Evolutionary conservation across 1,140 invertebrate species (phyloP), one percentile per base, ranked within the genome.

Genomic region (Leptestheria dahalacensis): DNA sequence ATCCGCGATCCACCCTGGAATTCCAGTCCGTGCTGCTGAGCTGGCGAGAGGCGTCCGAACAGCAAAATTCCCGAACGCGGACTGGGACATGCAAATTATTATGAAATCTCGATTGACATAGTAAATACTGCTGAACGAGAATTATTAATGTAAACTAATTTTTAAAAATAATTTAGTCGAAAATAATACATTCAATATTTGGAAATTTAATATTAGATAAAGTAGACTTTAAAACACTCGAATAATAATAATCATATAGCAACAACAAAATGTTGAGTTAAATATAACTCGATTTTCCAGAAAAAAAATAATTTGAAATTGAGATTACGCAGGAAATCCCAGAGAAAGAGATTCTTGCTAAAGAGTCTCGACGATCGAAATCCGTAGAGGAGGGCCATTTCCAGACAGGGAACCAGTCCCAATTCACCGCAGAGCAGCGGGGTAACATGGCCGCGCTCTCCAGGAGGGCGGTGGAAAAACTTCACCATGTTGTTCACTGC

Each of bases 261-360:
- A n/a, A n/a, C n/a, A n/a, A n/a, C n/a, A n/a, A n/a, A n/a, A n/a
- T n/a, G n/a, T n/a, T n/a, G n/a, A n/a, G n/a, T n/a, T n/a, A n/a
- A n/a, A n/a, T n/a, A n/a, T n/a, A n/a, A n/a, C n/a, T n/a, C n/a
- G n/a, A n/a, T n/a, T n/a, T n/a, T n/a, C n/a, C n/a, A n/a, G n/a
- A n/a, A n/a, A n/a, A n/a, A n/a, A n/a, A n/a, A n/a, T n/a, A n/a
- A n/a, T n/a, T n/a, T n/a, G n/a, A n/a, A n/a, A n/a, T n/a, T n/a
- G n/a, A n/a, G n/a, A 77, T 78, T 74, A 95, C 93, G 83, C 68
- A 99, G 84, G 75, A 91, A 98, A 73, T 98, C 95, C 96, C 96
- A 99, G 33, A 97, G 84, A 68, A 94, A 97, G 57, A 96, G 82
- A 74, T 97, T 95, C 64, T 87, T 83, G 21, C 89, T 84, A 72